Percentiles rank a stretch among this genome's conserved stretches.
Conservation (phyloP, 2,888 invertebrate genomes). For the Atrina japonica region DNA sequence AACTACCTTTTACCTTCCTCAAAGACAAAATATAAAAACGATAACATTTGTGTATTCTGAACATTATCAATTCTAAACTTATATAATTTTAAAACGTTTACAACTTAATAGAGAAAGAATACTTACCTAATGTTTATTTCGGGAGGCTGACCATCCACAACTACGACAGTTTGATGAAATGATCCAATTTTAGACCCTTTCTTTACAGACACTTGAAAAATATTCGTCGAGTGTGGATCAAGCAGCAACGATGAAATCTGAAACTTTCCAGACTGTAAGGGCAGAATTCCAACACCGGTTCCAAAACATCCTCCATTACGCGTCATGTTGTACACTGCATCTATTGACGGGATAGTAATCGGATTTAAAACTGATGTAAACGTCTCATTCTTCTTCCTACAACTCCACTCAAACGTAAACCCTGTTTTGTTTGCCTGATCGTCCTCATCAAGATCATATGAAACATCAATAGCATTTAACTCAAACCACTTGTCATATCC, state of each 20-base stretch:
- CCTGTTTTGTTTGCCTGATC: conserved; percentile 36
- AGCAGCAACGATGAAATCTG: conserved; percentile 49
- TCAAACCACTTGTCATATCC: conserved; percentile 53
- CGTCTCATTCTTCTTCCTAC: conserved; percentile 48
- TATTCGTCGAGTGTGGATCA: conserved; percentile 49
- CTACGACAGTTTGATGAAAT: conserved; percentile 54
- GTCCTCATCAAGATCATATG: conserved; percentile 59
- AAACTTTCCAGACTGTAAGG: conserved; percentile 30
- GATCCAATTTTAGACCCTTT: conserved; percentile 38
- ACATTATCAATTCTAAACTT: no score
- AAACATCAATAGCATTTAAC: conserved; percentile 51
- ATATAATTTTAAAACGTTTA: no score
- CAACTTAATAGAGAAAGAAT: no score
- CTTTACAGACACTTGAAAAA: conserved; percentile 54
- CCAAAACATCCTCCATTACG: conserved; percentile 57
- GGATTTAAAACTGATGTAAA: conserved; percentile 33
- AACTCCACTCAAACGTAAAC: conserved; percentile 59
- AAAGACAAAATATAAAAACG: no score
- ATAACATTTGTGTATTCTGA: no score
- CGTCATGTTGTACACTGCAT: conserved; percentile 39
- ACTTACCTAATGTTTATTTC: conserved; percentile 56
- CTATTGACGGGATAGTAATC: conserved; percentile 45
- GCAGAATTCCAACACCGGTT: conserved; percentile 56
- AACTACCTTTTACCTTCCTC: no score
- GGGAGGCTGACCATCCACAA: conserved; percentile 61